A percentile compares a stretch with the other conserved stretches of the same genome.
phyloP scores from a whole-genome alignment of 1,140 invertebrate genomes.

The Agrypnia vestita region DNA sequence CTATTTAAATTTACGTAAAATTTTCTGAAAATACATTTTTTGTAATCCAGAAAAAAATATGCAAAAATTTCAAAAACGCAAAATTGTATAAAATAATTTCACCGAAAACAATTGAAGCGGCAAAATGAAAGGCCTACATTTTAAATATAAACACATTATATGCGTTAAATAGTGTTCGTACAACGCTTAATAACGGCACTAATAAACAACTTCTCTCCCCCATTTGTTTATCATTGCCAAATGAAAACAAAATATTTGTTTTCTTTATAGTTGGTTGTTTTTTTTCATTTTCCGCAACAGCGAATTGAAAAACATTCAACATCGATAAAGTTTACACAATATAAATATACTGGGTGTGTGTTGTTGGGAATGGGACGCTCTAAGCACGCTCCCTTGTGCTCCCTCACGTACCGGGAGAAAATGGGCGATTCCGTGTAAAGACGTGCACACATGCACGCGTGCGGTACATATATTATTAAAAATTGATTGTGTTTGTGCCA shows the following conservation, averaged over 20 bases:
- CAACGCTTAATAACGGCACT: not conserved
- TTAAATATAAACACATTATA: too few species aligned
- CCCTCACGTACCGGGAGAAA: slow-evolving; percentile 3
- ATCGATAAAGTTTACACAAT: slow-evolving; percentile 27
- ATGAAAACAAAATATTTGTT: slow-evolving; percentile 13
- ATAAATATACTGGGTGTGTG: slow-evolving; percentile 27
- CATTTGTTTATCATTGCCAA: slow-evolving; percentile 4
- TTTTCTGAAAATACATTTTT: too few species aligned
- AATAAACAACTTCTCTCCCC: not conserved
- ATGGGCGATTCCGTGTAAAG: not conserved
- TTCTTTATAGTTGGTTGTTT: not conserved
- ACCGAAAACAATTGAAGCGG: too few species aligned
- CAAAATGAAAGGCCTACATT: too few species aligned
- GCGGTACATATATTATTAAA: too few species aligned
- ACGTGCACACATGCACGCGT: not conserved
- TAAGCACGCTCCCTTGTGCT: slow-evolving; percentile 1
- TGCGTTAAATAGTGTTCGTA: too few species aligned
- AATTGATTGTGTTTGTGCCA: too few species aligned
- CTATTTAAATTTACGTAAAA: too few species aligned
- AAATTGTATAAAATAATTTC: too few species aligned
- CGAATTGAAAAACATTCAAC: slow-evolving; percentile 28
- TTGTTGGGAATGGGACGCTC: not conserved
- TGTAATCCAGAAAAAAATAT: too few species aligned
- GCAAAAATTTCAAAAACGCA: too few species aligned
- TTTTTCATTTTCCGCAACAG: not conserved